These are phyloP conservation scores for Pilophorus perplexus DNA, from an alignment of 2,888 invertebrate genomes.

Conservation along the genomic window DNA sequence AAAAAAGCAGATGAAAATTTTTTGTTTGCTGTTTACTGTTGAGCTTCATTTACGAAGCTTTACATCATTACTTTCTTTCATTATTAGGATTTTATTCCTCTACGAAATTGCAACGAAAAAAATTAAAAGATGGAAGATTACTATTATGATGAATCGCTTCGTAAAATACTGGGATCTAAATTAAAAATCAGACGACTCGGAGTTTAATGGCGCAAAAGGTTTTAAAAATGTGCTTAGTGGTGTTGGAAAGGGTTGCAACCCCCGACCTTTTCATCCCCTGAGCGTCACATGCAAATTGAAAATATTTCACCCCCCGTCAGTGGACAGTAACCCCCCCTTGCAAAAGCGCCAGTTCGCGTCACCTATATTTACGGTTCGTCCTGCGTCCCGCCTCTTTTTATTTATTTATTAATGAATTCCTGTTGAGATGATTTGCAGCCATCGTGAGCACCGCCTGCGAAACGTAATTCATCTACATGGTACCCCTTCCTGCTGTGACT, in stretches of 20 bases:
- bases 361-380: slow-evolving; percentile 20
- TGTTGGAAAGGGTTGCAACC: slow-evolving; percentile 9
- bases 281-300: slow-evolving; percentile 32
- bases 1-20: slow-evolving; percentile 1
- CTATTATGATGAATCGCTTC: slow-evolving; percentile 16
- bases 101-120: not conserved
- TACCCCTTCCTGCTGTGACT: no score
- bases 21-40: not conserved
- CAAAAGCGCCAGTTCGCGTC: slow-evolving; percentile 5
- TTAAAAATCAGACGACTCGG: slow-evolving; percentile 35
- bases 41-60: not conserved
- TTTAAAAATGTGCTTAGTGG: slow-evolving; percentile 27
- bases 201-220: slow-evolving; percentile 36
- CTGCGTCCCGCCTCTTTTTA: slow-evolving; percentile 21
- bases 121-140: slow-evolving; percentile 8
- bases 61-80: not conserved
- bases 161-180: slow-evolving; percentile 28
- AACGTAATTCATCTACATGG: slow-evolving; percentile 13
- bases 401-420: slow-evolving; percentile 35
- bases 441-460: not conserved
- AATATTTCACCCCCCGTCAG: slow-evolving; percentile 23
- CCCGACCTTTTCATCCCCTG: not conserved
- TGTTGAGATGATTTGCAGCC: slow-evolving; percentile 26
- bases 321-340: not conserved
- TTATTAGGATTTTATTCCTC: no score